Percentiles rank a stretch among this genome's conserved stretches.
Evolutionary conservation across 37 sponge, comb jelly and placozoan genomes (phyloP).

Genomic region (Chondrilla cf. caribensis): DNA sequence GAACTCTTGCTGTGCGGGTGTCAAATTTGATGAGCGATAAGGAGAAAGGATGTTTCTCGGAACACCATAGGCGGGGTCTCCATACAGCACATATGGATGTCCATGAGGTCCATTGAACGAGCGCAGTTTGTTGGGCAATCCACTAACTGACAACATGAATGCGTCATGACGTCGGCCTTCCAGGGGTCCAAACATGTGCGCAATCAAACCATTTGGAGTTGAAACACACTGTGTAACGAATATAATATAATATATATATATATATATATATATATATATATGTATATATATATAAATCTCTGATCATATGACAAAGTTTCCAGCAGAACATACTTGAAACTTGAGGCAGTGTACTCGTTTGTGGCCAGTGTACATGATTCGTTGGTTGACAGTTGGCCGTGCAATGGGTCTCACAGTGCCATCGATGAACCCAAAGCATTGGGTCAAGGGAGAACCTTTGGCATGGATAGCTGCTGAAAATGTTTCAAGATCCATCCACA

Average conservation of each 20-base stretch:
- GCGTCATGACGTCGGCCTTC: constrained; percentile 19
- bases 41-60: constrained; percentile 7
- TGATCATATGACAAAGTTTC: too few relatives aligned
- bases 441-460: background rate
- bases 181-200: constrained; percentile 17
- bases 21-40: background rate
- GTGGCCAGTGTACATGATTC: constrained; percentile 12
- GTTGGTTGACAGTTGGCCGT: constrained; percentile 6
- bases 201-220: constrained; percentile 23
- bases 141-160: constrained; percentile 12
- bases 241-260: too few relatives aligned
- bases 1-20: too few relatives aligned
- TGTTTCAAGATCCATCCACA: background rate
- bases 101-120: background rate
- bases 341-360: background rate
- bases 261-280: too few relatives aligned
- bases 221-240: constrained; percentile 1
- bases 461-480: constrained; percentile 5
- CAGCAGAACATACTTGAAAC: constrained; percentile 3
- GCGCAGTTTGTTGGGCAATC: background rate
- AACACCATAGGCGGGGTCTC: constrained; percentile 24
- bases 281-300: too few relatives aligned
- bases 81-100: constrained; percentile 12
- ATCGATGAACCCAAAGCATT: constrained; percentile 9
- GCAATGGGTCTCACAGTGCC: constrained; percentile 4